Evolutionary conservation across 2,113 vertebrate species (phyloP).

Genomic region (Elgaria multicarinata): DNA sequence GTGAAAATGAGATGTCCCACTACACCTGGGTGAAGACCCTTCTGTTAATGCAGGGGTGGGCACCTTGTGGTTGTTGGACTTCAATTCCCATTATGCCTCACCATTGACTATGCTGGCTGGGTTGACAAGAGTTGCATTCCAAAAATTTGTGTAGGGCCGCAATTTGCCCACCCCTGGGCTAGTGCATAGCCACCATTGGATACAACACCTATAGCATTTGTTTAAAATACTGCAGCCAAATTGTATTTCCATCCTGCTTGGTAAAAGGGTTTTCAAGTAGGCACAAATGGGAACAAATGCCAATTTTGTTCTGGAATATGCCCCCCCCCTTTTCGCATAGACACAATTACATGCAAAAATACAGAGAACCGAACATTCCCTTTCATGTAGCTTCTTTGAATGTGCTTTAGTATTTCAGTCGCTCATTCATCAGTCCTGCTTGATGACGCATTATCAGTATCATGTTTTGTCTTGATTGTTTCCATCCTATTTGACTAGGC

Average conservation of each 20-base stretch:
- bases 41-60: too few relatives aligned
- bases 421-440: slow-evolving; percentile 48
- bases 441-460: slow-evolving; percentile 59
- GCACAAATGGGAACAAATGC: background rate
- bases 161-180: too few relatives aligned
- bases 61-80: too few relatives aligned
- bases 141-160: too few relatives aligned
- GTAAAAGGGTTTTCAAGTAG: background rate
- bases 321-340: background rate
- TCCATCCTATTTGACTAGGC: slow-evolving; percentile 56
- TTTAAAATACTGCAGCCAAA: background rate
- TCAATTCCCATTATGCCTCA: too few relatives aligned
- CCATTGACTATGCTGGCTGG: too few relatives aligned
- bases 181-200: background rate
- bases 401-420: slow-evolving; percentile 47
- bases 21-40: too few relatives aligned
- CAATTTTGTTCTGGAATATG: slow-evolving; percentile 7
- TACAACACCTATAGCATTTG: background rate
- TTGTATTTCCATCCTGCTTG: background rate
- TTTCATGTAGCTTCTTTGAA: background rate
- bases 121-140: too few relatives aligned
- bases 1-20: too few relatives aligned
- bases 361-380: background rate
- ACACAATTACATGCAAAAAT: slow-evolving; percentile 22
- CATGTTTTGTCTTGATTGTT: slow-evolving; percentile 57